A percentile compares a stretch with the other conserved stretches of the same genome.
Evolutionary conservation across 2,797 vertebrate species (phyloP).

Genomic region (Enteromius afrohamiltoni): DNA sequence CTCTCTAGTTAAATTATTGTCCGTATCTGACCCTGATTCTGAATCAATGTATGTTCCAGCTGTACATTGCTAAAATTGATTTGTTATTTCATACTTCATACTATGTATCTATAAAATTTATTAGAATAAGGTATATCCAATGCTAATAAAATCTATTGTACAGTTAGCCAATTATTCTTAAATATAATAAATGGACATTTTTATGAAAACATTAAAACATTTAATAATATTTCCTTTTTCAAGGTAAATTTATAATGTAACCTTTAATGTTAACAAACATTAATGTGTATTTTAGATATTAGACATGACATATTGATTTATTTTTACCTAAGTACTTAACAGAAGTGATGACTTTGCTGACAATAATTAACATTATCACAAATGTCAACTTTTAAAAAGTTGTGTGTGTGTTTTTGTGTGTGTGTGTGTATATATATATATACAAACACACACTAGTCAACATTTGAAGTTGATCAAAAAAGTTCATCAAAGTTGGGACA

Average conservation of each 20-base stretch:
- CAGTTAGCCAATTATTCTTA: background rate
- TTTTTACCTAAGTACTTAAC: background rate
- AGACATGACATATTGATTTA: background rate
- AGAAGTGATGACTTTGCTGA: background rate
- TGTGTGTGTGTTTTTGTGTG: too few relatives aligned
- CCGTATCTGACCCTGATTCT: background rate
- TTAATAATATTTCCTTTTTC: background rate
- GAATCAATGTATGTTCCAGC: background rate
- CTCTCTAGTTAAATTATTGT: background rate
- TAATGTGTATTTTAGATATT: background rate
- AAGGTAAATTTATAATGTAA: background rate
- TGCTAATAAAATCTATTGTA: background rate
- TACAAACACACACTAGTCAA: too few relatives aligned
- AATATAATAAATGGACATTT: background rate
- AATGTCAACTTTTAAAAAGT: background rate
- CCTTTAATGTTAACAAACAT: background rate
- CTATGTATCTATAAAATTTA: background rate
- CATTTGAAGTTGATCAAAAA: too few relatives aligned
- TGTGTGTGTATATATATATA: too few relatives aligned
- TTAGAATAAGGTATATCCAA: background rate
- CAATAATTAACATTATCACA: background rate
- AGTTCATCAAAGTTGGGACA: too few relatives aligned
- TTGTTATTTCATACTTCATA: background rate
- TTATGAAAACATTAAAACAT: background rate
- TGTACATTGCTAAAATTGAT: background rate